Conservation (phyloP, 2,797 vertebrate species). For the Hyperoplus immaculatus region DNA sequence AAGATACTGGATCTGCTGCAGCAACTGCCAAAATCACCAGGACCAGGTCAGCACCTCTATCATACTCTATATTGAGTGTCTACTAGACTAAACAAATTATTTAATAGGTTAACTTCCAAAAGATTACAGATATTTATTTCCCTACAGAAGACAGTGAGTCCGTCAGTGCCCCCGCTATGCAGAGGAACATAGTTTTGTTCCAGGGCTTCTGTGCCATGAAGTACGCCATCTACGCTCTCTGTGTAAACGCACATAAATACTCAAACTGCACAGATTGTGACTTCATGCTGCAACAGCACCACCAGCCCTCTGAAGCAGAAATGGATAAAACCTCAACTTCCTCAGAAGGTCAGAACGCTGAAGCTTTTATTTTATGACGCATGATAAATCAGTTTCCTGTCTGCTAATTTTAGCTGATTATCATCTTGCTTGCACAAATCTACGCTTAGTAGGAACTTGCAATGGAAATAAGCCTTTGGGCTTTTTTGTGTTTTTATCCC, state of each 20-base stretch:
- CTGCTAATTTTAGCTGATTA: slow-evolving; percentile 14
- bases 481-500: too few species aligned
- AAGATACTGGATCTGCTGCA: slow-evolving; percentile 91
- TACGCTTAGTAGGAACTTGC: too few species aligned
- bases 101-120: not conserved
- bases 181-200: slow-evolving; percentile 89
- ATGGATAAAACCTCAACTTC: slow-evolving; percentile 45
- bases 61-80: not conserved
- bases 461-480: not conserved
- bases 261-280: slow-evolving; percentile 83
- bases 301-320: slow-evolving; percentile 55
- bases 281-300: slow-evolving; percentile 30
- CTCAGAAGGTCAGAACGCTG: slow-evolving; percentile 70
- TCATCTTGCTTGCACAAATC: not conserved
- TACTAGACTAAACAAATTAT: not conserved
- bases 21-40: slow-evolving; percentile 77
- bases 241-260: slow-evolving; percentile 89
- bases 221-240: slow-evolving; percentile 94
- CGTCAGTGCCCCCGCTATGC: slow-evolving; percentile 69
- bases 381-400: slow-evolving; percentile 10
- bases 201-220: slow-evolving; percentile 97
- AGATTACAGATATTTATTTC: not conserved
- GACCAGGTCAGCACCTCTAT: slow-evolving; percentile 58
- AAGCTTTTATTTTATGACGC: slow-evolving; percentile 4
- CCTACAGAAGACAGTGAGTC: slow-evolving; percentile 71